These are phyloP conservation scores for Pseudachorutes palmiensis DNA, from an alignment of 1,140 invertebrate genomes.

Conservation along the genomic window DNA sequence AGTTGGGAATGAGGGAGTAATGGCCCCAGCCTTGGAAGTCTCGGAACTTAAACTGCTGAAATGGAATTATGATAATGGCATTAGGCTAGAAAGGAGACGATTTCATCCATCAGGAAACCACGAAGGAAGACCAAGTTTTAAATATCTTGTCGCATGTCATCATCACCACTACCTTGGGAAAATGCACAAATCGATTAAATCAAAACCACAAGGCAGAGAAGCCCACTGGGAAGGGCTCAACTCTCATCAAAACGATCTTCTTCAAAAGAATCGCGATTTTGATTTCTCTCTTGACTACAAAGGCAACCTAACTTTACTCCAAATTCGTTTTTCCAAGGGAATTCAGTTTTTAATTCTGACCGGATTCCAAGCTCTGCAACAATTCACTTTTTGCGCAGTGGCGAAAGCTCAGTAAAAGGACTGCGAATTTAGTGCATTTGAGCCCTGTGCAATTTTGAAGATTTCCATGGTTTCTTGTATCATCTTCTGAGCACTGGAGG, in stretches of 20 bases:
- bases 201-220: too few species aligned
- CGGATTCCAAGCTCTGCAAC: too few species aligned
- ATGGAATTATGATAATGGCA: not conserved
- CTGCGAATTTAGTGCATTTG: not conserved
- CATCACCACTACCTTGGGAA: not conserved
- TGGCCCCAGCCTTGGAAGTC: not conserved
- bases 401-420: too few species aligned
- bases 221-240: too few species aligned
- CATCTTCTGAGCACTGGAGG: not conserved
- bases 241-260: too few species aligned
- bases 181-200: not conserved
- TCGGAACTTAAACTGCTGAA: not conserved
- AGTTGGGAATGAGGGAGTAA: not conserved
- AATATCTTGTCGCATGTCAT: too few species aligned
- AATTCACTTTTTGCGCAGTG: too few species aligned
- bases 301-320: too few species aligned
- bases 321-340: too few species aligned
- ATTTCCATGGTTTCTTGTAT: not conserved
- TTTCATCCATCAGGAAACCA: not conserved
- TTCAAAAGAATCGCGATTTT: too few species aligned
- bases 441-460: not conserved
- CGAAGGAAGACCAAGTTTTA: not conserved
- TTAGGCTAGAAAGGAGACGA: not conserved
- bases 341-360: too few species aligned
- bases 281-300: too few species aligned